Base-by-base conservation (phyloP, 1,140 invertebrate species). In the Brachystomella parvula region DNA sequence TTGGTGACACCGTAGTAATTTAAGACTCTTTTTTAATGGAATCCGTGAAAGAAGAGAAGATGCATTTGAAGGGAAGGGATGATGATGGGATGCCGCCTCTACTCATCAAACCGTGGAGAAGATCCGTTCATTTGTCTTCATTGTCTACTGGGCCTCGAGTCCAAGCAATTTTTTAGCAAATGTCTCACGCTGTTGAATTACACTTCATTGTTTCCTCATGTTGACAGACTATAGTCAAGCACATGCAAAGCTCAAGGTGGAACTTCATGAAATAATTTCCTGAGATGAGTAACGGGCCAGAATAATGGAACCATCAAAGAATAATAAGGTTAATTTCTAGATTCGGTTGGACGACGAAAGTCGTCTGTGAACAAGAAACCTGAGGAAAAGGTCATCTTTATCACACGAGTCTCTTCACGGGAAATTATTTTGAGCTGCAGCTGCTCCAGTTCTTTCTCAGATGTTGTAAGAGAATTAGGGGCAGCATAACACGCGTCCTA, bases 51-150 rank as follows among this genome's bases (percentile, higher is more conserved):
- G 15, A 29, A 59, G 44, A 57, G 59, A 49, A 49, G 32, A 66
- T 59, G 64, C 44, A 44, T 59, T 57, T 60, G 9, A 56, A n/a
- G 9, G 49, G 30, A 60, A 9, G 21, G 31, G 29, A 60, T 9
- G 57, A 60, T 60, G 31, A 29, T 31, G 28, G 29, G 63, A n/a
- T n/a, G n/a, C n/a, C n/a, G n/a, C n/a, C n/a, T 65, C 35, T 57
- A 65, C 30, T 65, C 56, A 60, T 24, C 64, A 35, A 65, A 21
- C 29, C 64, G 29, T 65, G 57, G 58, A 65, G 29, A 32, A 58
- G 33, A 59, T 47, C 64, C 64, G 64, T 65, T 65, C 24, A 31
- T 49, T 31, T 64, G 32, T 31, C 35, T 15, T 49, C 47, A 19
- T 31, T 26, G 28, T 47, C 24, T 53, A 24, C 21, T 24, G 49